Percentiles rank a stretch among this genome's conserved stretches.
phyloP scores from a whole-genome alignment of 1,140 invertebrate species.

The Trichonephila clavata region DNA sequence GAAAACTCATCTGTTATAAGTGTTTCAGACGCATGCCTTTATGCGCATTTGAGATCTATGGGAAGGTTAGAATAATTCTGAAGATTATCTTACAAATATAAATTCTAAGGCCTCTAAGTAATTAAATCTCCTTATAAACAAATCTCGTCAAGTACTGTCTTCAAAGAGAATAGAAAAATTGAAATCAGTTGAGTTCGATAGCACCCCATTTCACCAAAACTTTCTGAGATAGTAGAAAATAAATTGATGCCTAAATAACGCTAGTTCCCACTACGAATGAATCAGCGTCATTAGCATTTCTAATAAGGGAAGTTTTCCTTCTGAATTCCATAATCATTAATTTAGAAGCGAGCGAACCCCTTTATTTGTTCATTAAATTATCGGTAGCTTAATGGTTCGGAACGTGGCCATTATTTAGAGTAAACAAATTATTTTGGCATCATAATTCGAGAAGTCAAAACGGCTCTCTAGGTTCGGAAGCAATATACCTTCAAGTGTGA shows the following conservation, averaged over 20 bases:
- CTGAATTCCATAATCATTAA: constrained; percentile 65
- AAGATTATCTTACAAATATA: no score
- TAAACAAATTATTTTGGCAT: constrained; percentile 25
- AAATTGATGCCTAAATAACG: constrained; percentile 14
- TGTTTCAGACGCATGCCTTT: no score
- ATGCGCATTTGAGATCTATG: no score
- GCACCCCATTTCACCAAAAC: neutral
- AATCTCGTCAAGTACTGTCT: neutral
- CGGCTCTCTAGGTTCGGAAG: neutral
- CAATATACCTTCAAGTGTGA: no score
- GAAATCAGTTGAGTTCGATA: neutral
- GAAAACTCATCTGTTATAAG: no score
- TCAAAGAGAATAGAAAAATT: neutral
- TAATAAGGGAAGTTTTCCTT: constrained; percentile 55
- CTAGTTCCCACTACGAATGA: constrained; percentile 4
- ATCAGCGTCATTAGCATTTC: constrained; percentile 66
- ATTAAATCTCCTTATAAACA: no score
- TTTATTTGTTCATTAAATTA: constrained; percentile 50
- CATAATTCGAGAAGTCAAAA: neutral
- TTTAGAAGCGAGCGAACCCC: constrained; percentile 49
- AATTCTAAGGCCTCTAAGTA: no score
- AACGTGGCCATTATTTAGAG: constrained; percentile 7
- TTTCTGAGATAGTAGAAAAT: neutral
- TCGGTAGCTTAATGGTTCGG: constrained; percentile 23
- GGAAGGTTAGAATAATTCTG: no score